Evolutionary conservation across 2,888 invertebrate species (phyloP).

Genomic region (Malthinus flaveolus): DNA sequence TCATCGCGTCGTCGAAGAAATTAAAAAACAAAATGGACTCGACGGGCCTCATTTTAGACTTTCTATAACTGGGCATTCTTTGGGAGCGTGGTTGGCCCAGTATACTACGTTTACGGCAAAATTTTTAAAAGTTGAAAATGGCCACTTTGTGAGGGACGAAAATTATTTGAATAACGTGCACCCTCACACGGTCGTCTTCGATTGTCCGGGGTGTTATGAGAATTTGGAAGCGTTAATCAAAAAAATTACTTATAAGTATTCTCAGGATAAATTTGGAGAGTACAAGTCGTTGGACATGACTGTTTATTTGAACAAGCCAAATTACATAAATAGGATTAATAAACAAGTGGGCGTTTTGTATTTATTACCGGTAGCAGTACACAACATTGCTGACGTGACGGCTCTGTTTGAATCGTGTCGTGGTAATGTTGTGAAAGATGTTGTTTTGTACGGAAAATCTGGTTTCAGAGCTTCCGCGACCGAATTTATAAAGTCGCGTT

Average conservation of each 20-base stretch:
- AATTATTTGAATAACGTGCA: conserved; percentile 17
- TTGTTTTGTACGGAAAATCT: conserved; percentile 10
- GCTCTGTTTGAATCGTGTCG: background rate
- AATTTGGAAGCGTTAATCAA: conserved; percentile 6
- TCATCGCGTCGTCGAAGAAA: conserved; percentile 4
- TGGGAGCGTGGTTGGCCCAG: conserved; percentile 26
- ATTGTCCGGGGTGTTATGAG: conserved; percentile 24
- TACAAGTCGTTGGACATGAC: conserved; percentile 22
- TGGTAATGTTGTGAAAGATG: conserved; percentile 4
- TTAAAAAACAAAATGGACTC: background rate
- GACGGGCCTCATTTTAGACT: conserved; percentile 4
- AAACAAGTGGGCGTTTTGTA: conserved; percentile 21
- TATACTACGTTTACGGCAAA: conserved; percentile 20
- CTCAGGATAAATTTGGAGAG: conserved; percentile 17
- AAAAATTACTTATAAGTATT: conserved; percentile 10
- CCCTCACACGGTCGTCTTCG: conserved; percentile 25
- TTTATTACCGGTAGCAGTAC: background rate
- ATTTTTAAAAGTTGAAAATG: conserved; percentile 10
- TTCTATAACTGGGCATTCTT: conserved; percentile 26
- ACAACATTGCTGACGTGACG: conserved; percentile 7
- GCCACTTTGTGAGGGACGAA: conserved; percentile 14
- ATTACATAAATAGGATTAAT: conserved; percentile 18
- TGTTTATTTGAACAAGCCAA: conserved; percentile 16
- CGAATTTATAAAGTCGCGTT: background rate
- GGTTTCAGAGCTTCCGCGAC: conserved; percentile 1